Evolutionary conservation across 1,140 invertebrate genomes (phyloP).

Genomic region (Odontomachus brunneus): DNA sequence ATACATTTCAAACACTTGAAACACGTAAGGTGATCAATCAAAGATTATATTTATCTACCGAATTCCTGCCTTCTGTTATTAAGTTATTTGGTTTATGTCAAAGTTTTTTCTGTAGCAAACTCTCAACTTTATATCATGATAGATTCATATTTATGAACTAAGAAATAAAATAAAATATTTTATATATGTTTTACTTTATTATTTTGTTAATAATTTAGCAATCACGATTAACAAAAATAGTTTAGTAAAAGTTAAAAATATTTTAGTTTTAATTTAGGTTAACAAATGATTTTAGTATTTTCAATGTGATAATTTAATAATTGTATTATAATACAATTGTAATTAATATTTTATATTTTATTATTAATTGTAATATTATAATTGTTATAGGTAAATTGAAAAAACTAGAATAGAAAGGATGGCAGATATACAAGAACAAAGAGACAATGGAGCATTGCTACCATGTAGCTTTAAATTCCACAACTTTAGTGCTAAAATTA

Average conservation of each 20-base stretch:
- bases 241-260: no score
- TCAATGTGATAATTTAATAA: not conserved
- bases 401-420: not conserved
- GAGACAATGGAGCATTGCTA: conserved; percentile 21
- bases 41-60: not conserved
- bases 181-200: not conserved
- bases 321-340: not conserved
- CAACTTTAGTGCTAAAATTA: conserved; percentile 75
- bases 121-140: not conserved
- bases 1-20: conserved; percentile 1
- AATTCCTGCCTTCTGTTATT: not conserved
- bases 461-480: conserved; percentile 80
- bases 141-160: not conserved
- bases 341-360: no score
- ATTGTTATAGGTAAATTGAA: not conserved
- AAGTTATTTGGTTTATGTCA: not conserved
- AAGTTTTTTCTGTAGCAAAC: not conserved
- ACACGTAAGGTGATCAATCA: conserved; percentile 6
- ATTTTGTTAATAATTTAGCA: no score
- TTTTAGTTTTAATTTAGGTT: not conserved
- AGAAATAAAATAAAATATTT: conserved; percentile 4
- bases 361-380: not conserved
- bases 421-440: not conserved
- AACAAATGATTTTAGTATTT: not conserved
- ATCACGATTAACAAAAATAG: no score